Evolutionary conservation across 2,797 vertebrate species (phyloP).

Genomic region (Denticeps clupeoides): DNA sequence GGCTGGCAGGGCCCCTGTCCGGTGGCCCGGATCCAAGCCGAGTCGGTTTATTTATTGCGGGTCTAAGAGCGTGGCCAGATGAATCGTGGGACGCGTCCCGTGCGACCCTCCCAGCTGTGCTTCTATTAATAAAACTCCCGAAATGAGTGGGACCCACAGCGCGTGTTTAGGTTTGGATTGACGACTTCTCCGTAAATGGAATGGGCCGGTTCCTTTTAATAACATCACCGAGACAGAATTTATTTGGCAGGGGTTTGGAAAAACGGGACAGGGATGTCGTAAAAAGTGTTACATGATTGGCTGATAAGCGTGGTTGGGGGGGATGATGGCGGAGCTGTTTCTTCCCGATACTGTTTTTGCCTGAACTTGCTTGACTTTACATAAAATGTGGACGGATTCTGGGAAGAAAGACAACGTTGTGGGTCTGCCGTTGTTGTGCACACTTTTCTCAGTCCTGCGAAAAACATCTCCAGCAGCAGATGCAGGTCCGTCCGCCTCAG

Average conservation of each 20-base stretch:
- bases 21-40: too few species aligned
- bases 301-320: too few species aligned
- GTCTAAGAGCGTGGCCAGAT: conserved; percentile 1
- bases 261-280: neutral
- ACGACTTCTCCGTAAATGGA: conserved; percentile 5
- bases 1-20: too few species aligned
- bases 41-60: conserved; percentile 4
- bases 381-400: too few species aligned
- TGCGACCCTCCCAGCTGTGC: conserved; percentile 6
- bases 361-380: too few species aligned
- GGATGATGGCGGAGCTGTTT: too few species aligned
- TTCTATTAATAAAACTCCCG: conserved; percentile 17
- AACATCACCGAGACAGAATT: neutral
- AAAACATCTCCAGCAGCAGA: too few species aligned
- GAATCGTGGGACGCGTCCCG: neutral
- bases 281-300: conserved; percentile 6
- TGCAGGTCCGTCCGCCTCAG: too few species aligned
- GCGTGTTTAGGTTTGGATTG: conserved; percentile 10
- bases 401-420: too few species aligned
- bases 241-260: conserved; percentile 5
- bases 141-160: conserved; percentile 6
- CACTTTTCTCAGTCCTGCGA: too few species aligned
- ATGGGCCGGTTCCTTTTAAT: conserved; percentile 7
- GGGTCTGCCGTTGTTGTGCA: too few species aligned
- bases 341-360: too few species aligned